phyloP scores from a whole-genome alignment of 2,113 vertebrate species.

The Nycticorax nycticorax region DNA sequence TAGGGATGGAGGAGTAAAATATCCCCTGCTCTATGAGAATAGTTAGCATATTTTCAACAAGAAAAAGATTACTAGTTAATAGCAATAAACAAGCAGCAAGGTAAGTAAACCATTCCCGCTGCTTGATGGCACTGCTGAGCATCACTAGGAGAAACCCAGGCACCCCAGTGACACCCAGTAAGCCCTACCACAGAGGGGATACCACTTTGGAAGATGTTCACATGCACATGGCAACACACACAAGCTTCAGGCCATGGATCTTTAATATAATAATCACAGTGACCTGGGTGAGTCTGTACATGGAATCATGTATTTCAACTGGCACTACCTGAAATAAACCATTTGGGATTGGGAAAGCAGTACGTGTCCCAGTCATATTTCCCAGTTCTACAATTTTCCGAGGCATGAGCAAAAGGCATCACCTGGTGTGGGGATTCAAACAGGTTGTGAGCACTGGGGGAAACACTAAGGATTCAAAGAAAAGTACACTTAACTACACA shows the following conservation, averaged over 20 bases:
- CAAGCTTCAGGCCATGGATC: rapidly evolving
- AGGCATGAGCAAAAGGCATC: not conserved
- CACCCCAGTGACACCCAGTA: not conserved
- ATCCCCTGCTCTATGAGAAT: not conserved
- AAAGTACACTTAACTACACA: not conserved
- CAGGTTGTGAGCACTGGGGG: not conserved
- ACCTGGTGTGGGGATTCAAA: not conserved
- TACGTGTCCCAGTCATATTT: not conserved
- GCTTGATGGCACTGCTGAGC: not conserved
- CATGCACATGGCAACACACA: not conserved
- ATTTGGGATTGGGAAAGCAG: not conserved
- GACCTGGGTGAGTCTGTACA: not conserved
- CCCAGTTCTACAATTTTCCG: not conserved
- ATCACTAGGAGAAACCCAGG: not conserved
- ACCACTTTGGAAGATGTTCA: not conserved
- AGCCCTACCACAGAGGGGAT: not conserved
- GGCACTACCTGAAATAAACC: not conserved
- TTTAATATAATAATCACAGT: not conserved
- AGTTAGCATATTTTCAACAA: not conserved
- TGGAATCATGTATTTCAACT: not conserved
- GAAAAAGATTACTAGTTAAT: not conserved
- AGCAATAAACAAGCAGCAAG: not conserved
- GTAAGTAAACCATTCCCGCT: not conserved
- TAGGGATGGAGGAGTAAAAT: not conserved
- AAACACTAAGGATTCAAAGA: not conserved